Base-by-base conservation (phyloP, 2,888 invertebrate species). In the Drosophila heteroneura region DNA sequence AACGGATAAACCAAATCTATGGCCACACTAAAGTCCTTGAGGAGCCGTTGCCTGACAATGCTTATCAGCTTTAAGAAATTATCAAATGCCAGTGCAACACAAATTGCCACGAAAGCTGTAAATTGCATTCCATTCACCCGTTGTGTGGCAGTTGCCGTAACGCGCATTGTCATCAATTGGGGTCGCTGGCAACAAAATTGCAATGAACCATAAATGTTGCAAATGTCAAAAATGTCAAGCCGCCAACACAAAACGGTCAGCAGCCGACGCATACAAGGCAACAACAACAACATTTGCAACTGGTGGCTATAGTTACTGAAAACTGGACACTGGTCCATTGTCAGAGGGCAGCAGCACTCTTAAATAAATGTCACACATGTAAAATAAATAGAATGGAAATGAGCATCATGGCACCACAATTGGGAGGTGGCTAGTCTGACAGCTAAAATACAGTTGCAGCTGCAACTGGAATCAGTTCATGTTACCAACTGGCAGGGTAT, bases 221-320 rank as follows among this genome's bases (percentile, higher is more conserved):
- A 86, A 90, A 83, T 90, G 91, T 87, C 91, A 91, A 79, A 90
- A 82, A 84, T 91, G 91, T 89, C 84, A 85, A 82, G 88, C 86
- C 79, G 82, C 77, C 86, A 81, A 74, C 81, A 70, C 74, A 77
- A 69, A 83, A 79, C 76, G 81, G 79, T 79, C 83, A 83, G 70
- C 73, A 79, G 81, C 83, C 80, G 67, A 68, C 64, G 67, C 68
- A 79, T 57, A 66, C 68, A 62, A 65, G 65, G 68, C 68, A 44
- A 54, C 70, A 68, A 49, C 65, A 68, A 39, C 63, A 64, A 62
- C 30, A 51, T 22, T 54, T 57, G 51, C 32, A 60, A 54, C 26
- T 16, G 5, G 26, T 35, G 26, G 30, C 51, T 37, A 22, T 35
- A 26, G 35, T 5, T 37, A 54, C 35, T 44, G 32, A 5, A 19